Evolutionary conservation across 2,888 invertebrate species (phyloP).

Genomic region (Steinernema hermaphroditum): DNA sequence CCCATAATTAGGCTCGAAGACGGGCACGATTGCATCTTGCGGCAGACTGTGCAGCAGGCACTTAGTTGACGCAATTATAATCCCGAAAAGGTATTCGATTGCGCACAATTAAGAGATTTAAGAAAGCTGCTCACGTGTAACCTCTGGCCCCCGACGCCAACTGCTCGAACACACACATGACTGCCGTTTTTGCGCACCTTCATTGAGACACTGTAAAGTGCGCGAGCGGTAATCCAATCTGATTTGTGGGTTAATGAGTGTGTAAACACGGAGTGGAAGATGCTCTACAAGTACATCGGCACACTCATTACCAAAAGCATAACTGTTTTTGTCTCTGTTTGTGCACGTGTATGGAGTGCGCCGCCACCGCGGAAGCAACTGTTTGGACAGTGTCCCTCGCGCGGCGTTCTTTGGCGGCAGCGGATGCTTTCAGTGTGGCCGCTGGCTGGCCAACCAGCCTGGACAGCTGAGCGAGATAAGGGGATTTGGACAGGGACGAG

Average conservation of each 20-base stretch:
- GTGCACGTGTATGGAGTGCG: conserved; percentile 28
- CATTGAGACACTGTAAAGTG: neutral
- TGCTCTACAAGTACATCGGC: conserved; percentile 27
- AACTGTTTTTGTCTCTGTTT: conserved; percentile 22
- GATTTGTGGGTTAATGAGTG: conserved; percentile 30
- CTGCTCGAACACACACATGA: neutral
- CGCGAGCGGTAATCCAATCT: conserved; percentile 27
- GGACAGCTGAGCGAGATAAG: conserved; percentile 27
- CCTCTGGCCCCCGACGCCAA: neutral
- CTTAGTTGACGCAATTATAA: conserved; percentile 28
- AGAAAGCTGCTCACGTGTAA: conserved; percentile 22
- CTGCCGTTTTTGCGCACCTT: neutral
- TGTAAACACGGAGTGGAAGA: conserved; percentile 28
- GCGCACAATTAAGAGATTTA: conserved; percentile 25
- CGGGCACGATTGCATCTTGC: neutral
- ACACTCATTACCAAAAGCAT: conserved; percentile 28
- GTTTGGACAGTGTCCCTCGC: conserved; percentile 27
- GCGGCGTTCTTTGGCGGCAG: conserved; percentile 21
- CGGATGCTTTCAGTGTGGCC: conserved; percentile 9
- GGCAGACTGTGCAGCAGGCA: conserved; percentile 25
- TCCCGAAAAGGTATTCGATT: conserved; percentile 27
- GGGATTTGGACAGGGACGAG: conserved; percentile 22
- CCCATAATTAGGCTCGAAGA: conserved; percentile 14
- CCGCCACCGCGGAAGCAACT: conserved; percentile 8
- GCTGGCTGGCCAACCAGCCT: neutral